Percentiles rank a stretch among this genome's conserved stretches.
These are phyloP conservation scores for Bhutanitis thaidina DNA, from an alignment of 2,888 invertebrate genomes.

Conservation along the genomic window DNA sequence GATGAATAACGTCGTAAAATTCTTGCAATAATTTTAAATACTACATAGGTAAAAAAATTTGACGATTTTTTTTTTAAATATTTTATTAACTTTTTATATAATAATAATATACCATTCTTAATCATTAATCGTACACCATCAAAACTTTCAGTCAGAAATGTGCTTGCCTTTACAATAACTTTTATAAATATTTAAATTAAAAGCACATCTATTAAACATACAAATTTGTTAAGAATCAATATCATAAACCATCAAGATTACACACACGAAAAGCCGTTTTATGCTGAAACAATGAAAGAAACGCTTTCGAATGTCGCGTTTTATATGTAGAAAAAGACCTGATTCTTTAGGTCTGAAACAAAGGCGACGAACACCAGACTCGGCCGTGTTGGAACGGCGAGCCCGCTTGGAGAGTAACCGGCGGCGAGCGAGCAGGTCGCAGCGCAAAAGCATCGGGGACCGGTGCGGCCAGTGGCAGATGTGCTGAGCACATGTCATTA, in stretches of 20 bases:
- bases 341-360: constrained; percentile 8
- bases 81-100: constrained; percentile 1
- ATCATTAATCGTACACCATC: constrained; percentile 28
- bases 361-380: constrained; percentile 10
- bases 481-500: constrained; percentile 22
- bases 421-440: constrained; percentile 28
- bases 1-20: constrained; percentile 1
- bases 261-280: constrained; percentile 21
- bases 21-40: constrained; percentile 1
- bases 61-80: not conserved
- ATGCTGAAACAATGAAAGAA: constrained; percentile 29
- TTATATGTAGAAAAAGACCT: constrained; percentile 4
- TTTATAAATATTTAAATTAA: constrained; percentile 15
- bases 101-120: constrained; percentile 1
- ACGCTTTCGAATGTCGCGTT: constrained; percentile 24
- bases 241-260: not conserved
- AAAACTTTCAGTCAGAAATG: constrained; percentile 43
- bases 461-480: constrained; percentile 27
- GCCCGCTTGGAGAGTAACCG: constrained; percentile 23
- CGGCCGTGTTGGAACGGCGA: not conserved
- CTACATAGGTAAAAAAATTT: constrained; percentile 8
- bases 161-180: constrained; percentile 29
- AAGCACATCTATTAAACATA: constrained; percentile 16
- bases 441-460: constrained; percentile 25
- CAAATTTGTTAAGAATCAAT: constrained; percentile 1